Base-by-base conservation (phyloP, 2,888 invertebrate species). In the Melinaea marsaeus region DNA sequence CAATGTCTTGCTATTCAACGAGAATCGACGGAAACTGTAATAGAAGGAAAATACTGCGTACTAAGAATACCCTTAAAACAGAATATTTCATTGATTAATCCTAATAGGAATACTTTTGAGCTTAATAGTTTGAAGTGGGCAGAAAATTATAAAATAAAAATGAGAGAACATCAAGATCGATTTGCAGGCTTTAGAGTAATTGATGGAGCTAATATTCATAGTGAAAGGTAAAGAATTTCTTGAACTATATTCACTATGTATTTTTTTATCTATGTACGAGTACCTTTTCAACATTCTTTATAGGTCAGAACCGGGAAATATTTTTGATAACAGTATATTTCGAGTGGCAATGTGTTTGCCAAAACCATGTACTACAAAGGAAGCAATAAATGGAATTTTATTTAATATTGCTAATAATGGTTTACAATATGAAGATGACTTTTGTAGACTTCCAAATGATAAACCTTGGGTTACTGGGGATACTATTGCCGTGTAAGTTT, bases 21-120 rank as follows among this genome's bases (percentile, higher is more conserved):
- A 62, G 64, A 69, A 35, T 69, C 72, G 13, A 69, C 74, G 33
- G 69, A 70, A 22, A 77, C 75, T 7, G 65, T 71, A 0, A 74
- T 86, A 6, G 74, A 80, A 69, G 86, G 86, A 9, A 86, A 86
- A 71, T 83, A 78, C 67, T 90, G 91, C 61, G 75, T 79, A 61
- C 76, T 86, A 45, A 54, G 65, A 2, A 62, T 84, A 2, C 84
- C 86, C 2, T 34, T 80, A 11, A 56, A 69, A 6, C 58, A 60
- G 60, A 56, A 57, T 37, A 45, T 34, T 47, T 32, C 4, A 48
- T 22, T 3, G 11, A 34, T 34, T 57, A n/a, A 37, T 51, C 48
- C 3, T 22, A 34, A 51, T 32, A n/a, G 33, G 32, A 42, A 54
- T n/a, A 51, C 13, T 51, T 37, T 56, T 13, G 5, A 58, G n/a